Base-by-base conservation (phyloP, 1,140 invertebrate species). In the Drosophila rufa region DNA sequence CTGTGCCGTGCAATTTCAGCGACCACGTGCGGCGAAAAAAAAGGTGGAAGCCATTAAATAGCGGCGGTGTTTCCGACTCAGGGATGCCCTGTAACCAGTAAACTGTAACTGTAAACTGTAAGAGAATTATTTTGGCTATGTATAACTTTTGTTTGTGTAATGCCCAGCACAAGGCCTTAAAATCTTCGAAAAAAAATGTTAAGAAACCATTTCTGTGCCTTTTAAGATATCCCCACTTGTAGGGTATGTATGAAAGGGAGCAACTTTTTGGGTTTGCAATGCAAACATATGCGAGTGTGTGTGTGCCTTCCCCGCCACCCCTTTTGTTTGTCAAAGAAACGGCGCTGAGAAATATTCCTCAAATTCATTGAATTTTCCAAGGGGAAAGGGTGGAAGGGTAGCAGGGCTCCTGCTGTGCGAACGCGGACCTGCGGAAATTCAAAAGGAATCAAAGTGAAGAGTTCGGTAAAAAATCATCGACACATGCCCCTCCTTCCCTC, bases 391-490 rank as follows among this genome's bases (percentile, higher is more conserved):
- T 45, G 17, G n/a, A 22, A 33, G 9, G 19, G 19, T 22, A 22
- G 19, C 19, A 25, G 42, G 14, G 36, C 43, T 22, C 64, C 43
- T 25, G 70, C 47, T 48, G 75, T 61, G 59, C 60, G 50, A 30
- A 76, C 30, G 59, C 65, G 60, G 53, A 76, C 45, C 60, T 62
- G 45, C 76, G 76, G 71, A 83, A 83, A 87, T 89, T 80, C 77
- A 83, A 89, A 77, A 68, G 64, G 67, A 87, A 89, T 83, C 71
- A 89, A 75, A 75, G 81, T 67, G 77, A 81, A 86, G 84, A 80
- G 85, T 85, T 85, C 51, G 45, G 74, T 51, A 61, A 85, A 66
- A 59, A 69, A 50, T 56, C 36, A 61, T 56, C 47, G 61, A 58
- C 75, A 70, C 73, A 73, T 65, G 40, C 30, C 50, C 11, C 43